These are phyloP conservation scores for Cylindroiulus punctatus DNA, from an alignment of 2,888 invertebrate species.

Conservation along the genomic window DNA sequence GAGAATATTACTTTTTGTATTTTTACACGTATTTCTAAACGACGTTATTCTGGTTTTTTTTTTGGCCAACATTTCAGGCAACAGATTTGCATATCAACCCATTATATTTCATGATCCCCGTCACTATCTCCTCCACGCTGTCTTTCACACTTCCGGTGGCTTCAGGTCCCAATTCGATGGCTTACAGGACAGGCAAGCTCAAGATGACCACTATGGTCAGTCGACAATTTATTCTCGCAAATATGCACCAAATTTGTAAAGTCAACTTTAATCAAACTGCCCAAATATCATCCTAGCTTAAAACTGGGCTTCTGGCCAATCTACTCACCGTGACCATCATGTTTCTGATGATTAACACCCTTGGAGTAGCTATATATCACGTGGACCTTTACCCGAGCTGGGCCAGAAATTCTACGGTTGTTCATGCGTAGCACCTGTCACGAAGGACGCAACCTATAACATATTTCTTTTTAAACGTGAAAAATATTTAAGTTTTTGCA, in stretches of 20 bases:
- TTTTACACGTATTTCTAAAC: too few relatives aligned
- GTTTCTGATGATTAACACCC: slow-evolving; percentile 51
- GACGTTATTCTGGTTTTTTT: too few relatives aligned
- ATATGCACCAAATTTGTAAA: neutral
- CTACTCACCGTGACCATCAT: slow-evolving; percentile 52
- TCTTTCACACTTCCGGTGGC: slow-evolving; percentile 92
- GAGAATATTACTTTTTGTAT: too few relatives aligned
- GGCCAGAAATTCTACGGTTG: neutral
- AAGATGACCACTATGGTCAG: slow-evolving; percentile 46
- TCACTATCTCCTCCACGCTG: slow-evolving; percentile 87
- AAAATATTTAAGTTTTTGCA: too few relatives aligned
- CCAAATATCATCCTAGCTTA: neutral
- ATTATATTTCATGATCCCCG: slow-evolving; percentile 87
- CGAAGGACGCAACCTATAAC: too few relatives aligned
- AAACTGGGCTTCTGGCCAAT: slow-evolving; percentile 51
- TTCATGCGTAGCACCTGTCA: neutral
- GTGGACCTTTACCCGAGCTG: slow-evolving; percentile 33
- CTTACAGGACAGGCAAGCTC: slow-evolving; percentile 76
- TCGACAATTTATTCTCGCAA: neutral
- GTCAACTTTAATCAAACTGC: neutral
- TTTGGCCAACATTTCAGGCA: slow-evolving; percentile 70
- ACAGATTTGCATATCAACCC: slow-evolving; percentile 80
- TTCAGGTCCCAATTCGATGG: slow-evolving; percentile 94
- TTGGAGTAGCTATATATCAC: slow-evolving; percentile 40
- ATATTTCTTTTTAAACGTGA: too few relatives aligned